Base-by-base conservation (phyloP, 2,888 invertebrate species). In the Platypus cylindrus region DNA sequence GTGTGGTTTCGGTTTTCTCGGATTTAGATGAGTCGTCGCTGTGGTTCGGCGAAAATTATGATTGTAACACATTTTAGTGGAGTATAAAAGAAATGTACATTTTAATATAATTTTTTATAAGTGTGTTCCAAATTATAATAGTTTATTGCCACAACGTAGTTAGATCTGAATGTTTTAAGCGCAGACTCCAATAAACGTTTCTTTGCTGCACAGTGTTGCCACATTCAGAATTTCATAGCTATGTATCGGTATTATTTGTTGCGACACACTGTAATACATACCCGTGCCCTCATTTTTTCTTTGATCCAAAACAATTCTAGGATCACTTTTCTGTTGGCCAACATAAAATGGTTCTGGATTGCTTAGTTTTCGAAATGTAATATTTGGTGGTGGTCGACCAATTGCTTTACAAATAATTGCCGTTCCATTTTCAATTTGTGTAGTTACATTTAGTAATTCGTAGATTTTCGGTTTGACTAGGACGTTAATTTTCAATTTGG, bases 401-500 rank as follows among this genome's bases (percentile, higher is more conserved):
- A 73, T 72, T 0, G 84, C 79, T 52, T 78, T 77, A 55, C 90
- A 90, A 16, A 73, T 71, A 13, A 89, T 63, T 48, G 69, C 71
- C 1, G 75, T 74, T 48, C 76, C 73, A 25, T 68, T 66, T 27
- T 65, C 68, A 26, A 75, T 68, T 0, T 75, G 65, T 0, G 73
- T 67, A 0, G 86, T 84, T 3, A 70, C 66, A 56, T 90, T 90
- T 30, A 67, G 63, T 34, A 84, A 67, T 52, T 86, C 82, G 54
- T 75, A 78, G 52, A 90, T 78, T 52, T 74, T 77, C 0, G 90
- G 90, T 48, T 77, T 81, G 1, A 85, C 79, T 29, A 86, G 66
- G 16, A 56, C 78, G 52, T 73, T 73, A 13, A 87, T 70, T 54
- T 74, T 74, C 13, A 79, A 74, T 43, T 68, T 71, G 3, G 70